Evolutionary conservation across 2,888 invertebrate genomes (phyloP), one percentile per base, ranked within the genome.

Genomic region (Brachyopa scutellaris): DNA sequence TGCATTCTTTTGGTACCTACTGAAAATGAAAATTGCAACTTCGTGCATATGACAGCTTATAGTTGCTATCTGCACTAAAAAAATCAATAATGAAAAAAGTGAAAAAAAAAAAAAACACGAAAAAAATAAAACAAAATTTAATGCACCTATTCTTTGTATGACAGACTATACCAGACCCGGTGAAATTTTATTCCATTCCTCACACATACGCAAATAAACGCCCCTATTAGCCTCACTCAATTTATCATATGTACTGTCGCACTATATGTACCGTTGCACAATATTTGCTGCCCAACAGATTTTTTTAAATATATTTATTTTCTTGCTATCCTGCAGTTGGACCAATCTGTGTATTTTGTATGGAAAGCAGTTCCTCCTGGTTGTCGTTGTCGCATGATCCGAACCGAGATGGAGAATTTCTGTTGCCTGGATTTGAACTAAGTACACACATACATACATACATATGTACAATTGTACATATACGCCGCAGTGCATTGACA

Each of bases 171-270:
- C n/a, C n/a, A n/a, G n/a, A n/a, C n/a, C n/a, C 61, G 19, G 59
- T 77, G 53, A 69, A 69, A 77, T 76, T 67, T 53, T 45, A 77
- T 69, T 62, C 36, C 51, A 47, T 47, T 55, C 21, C 21, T 13
- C 6, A 13, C 9, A 1, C 13, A 33, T 23, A 2, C 11, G 8
- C 5, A 9, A 8, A 38, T 31, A 11, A 17, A 29, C 29, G 8
- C 9, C 15, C 2, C 15, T 29, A 17, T 13, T 23, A 26, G 3
- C 11, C 42, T n/a, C n/a, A 51, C 33, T 74, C 67, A 61, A 79
- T 79, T 74, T 79, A 74, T 79, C 79, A 79, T 79, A n/a, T n/a
- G n/a, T n/a, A 33, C 79, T 79, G 79, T 74, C 79, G 67, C 40
- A 79, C 67, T 74, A 79, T 79, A 61, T 74, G 74, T 74, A 74